Evolutionary conservation across 2,113 vertebrate species (phyloP).

Genomic region (Limanda limanda): DNA sequence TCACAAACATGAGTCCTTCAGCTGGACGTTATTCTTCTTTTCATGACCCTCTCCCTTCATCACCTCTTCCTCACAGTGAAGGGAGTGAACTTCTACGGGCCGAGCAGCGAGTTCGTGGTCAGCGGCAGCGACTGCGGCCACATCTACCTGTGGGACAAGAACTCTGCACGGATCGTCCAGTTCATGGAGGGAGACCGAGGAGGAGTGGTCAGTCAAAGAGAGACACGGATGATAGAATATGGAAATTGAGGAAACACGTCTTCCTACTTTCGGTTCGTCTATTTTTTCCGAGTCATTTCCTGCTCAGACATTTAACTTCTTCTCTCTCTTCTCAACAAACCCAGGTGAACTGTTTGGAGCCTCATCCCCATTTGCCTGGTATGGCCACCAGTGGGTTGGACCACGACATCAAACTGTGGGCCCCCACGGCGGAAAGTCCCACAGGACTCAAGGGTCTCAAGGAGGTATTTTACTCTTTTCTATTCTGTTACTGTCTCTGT

Average conservation of each 20-base stretch:
- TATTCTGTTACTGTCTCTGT: not conserved
- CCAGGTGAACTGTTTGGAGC: slow-evolving; percentile 95
- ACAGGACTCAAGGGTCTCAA: slow-evolving; percentile 90
- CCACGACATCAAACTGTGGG: slow-evolving; percentile 96
- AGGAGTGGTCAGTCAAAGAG: slow-evolving; percentile 89
- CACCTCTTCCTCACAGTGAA: slow-evolving; percentile 84
- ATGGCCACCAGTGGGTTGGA: slow-evolving; percentile 95
- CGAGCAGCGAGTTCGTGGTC: slow-evolving; percentile 92
- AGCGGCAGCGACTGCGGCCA: slow-evolving; percentile 95
- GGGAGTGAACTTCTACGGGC: slow-evolving; percentile 94
- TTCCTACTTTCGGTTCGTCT: too few species aligned
- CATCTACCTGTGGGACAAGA: slow-evolving; percentile 95
- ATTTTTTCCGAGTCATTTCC: too few species aligned
- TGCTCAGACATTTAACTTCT: too few species aligned
- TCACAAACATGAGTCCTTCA: not conserved
- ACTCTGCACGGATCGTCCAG: slow-evolving; percentile 94
- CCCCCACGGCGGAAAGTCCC: slow-evolving; percentile 89
- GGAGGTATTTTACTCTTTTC: slow-evolving; percentile 78
- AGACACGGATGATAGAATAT: too few species aligned
- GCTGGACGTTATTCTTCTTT: not conserved
- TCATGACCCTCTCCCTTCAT: not conserved
- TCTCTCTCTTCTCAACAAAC: not conserved
- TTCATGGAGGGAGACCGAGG: slow-evolving; percentile 96
- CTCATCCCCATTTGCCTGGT: slow-evolving; percentile 92
- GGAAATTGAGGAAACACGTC: too few species aligned